Percentiles rank a stretch among this genome's conserved stretches.
Conservation (phyloP, 2,113 vertebrate species). For the Setophaga coronata region DNA sequence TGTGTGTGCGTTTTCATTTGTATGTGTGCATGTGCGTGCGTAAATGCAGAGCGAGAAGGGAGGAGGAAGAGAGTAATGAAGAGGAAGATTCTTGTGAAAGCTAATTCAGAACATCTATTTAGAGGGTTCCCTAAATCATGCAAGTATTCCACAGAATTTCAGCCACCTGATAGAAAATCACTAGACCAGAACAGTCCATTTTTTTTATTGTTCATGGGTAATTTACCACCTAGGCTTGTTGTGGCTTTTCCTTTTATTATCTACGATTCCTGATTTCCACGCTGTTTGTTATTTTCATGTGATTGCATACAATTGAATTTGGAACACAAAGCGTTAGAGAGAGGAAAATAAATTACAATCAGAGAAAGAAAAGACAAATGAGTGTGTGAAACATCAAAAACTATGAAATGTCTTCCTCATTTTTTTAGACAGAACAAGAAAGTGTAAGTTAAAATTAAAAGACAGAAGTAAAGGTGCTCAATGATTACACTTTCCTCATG, state of each 20-base stretch:
- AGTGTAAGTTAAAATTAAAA: not conserved
- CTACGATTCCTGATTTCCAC: conserved; percentile 30
- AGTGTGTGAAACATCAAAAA: not conserved
- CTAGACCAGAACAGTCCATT: not conserved
- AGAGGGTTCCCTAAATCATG: not conserved
- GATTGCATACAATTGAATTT: conserved; percentile 61
- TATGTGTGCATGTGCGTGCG: fast-evolving
- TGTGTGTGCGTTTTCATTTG: fast-evolving
- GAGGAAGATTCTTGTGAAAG: not conserved
- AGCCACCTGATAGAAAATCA: conserved; percentile 10
- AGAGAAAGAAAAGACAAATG: conserved; percentile 33
- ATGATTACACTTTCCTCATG: not conserved
- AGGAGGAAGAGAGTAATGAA: not conserved
- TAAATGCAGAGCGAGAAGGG: not conserved
- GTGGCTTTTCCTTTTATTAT: conserved; percentile 17
- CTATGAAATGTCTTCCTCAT: not conserved
- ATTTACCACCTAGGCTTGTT: conserved; percentile 31
- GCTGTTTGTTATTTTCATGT: conserved; percentile 44
- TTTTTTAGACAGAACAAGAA: not conserved
- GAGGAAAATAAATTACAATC: conserved; percentile 14
- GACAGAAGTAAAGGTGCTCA: not conserved
- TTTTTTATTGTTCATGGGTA: conserved; percentile 44
- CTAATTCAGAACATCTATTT: not conserved
- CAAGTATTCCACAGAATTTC: not conserved
- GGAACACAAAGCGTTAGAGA: conserved; percentile 50